phyloP scores from a whole-genome alignment of 2,888 invertebrate genomes.

The Sarcophaga rosellei region DNA sequence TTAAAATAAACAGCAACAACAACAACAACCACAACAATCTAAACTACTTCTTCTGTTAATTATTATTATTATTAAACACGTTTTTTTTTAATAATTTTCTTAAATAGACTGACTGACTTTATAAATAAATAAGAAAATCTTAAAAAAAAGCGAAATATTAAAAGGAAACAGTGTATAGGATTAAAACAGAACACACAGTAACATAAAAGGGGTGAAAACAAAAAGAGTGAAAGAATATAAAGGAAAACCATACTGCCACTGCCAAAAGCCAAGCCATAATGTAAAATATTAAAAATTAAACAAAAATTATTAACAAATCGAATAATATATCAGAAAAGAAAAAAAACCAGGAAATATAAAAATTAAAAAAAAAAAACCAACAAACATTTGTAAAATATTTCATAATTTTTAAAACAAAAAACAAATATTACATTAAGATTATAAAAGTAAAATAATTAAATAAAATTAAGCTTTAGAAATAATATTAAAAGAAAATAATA shows the following conservation, averaged over 20 bases:
- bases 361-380: constrained; percentile 59
- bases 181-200: constrained; percentile 27
- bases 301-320: constrained; percentile 59
- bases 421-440: constrained; percentile 29
- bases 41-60: constrained; percentile 68
- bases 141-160: constrained; percentile 61
- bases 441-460: constrained; percentile 24
- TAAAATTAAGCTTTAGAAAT: constrained; percentile 26
- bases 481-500: constrained; percentile 8
- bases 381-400: constrained; percentile 78
- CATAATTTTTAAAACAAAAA: constrained; percentile 64
- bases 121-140: constrained; percentile 54
- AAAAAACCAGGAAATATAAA: constrained; percentile 69
- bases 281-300: constrained; percentile 61
- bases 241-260: constrained; percentile 70
- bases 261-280: constrained; percentile 72
- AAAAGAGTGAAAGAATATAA: constrained; percentile 10
- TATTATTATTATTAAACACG: constrained; percentile 48
- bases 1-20: constrained; percentile 48
- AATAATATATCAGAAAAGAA: constrained; percentile 68
- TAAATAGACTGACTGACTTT: constrained; percentile 80
- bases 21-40: constrained; percentile 39
- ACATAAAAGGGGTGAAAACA: constrained; percentile 23
- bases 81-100: constrained; percentile 66
- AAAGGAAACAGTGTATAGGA: constrained; percentile 48